Evolutionary conservation across 2,797 vertebrate genomes (phyloP).

Genomic region (Rallus crepitans): DNA sequence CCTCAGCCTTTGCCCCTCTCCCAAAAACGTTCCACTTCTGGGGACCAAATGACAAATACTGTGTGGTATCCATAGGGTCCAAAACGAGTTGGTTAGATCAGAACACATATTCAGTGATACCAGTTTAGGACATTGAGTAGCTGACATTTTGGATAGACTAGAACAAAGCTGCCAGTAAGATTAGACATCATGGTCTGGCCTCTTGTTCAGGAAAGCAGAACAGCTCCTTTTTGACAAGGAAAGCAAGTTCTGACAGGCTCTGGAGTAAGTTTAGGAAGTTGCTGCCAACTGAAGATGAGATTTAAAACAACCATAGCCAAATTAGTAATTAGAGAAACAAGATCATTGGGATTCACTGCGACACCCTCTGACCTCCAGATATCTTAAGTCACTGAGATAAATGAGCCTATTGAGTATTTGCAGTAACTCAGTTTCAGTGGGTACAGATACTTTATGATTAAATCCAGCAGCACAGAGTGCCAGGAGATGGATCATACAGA

Average conservation of each 20-base stretch:
- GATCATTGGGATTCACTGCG: neutral
- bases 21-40: neutral
- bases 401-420: neutral
- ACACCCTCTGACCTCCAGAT: constrained; percentile 35
- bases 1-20: neutral
- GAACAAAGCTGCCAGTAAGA: constrained; percentile 41
- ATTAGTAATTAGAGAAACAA: constrained; percentile 52
- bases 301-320: constrained; percentile 34
- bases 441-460: neutral
- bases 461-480: neutral
- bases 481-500: neutral
- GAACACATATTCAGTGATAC: neutral
- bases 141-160: constrained; percentile 12
- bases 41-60: neutral
- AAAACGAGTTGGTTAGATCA: neutral
- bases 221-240: neutral
- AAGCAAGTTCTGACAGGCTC: constrained; percentile 6
- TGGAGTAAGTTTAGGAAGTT: constrained; percentile 50
- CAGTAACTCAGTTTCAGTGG: constrained; percentile 5
- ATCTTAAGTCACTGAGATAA: constrained; percentile 45
- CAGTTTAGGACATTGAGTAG: neutral
- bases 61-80: neutral
- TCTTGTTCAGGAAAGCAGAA: constrained; percentile 13
- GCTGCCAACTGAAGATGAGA: constrained; percentile 47
- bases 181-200: neutral